Conservation (phyloP, 2,113 vertebrate genomes). For the Edolisoma coerulescens region DNA sequence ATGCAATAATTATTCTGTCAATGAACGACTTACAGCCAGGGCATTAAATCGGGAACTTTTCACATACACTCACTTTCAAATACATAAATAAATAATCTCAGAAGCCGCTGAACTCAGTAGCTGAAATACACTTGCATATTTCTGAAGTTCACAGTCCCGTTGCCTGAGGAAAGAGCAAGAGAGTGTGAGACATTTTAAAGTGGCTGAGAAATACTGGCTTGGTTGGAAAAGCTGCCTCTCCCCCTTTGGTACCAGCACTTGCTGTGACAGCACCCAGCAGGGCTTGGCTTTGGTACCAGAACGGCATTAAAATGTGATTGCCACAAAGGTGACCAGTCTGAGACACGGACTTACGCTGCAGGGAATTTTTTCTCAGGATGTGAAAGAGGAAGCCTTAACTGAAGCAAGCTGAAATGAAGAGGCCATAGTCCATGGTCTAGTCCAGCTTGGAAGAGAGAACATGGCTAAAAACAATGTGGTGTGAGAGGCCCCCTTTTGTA, state of each 20-base stretch:
- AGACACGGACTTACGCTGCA: background rate
- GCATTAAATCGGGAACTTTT: background rate
- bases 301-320: background rate
- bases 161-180: background rate
- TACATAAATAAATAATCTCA: constrained; percentile 28
- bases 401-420: background rate
- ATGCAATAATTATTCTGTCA: background rate
- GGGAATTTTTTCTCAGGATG: background rate
- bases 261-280: background rate
- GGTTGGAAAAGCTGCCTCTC: background rate
- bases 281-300: background rate
- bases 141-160: background rate
- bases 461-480: background rate
- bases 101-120: background rate
- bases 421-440: rapidly evolving
- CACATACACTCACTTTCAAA: background rate
- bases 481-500: background rate
- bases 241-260: background rate
- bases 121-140: background rate
- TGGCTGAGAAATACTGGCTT: background rate
- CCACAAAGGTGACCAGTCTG: background rate
- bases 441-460: background rate
- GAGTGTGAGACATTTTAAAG: background rate
- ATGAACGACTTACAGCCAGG: background rate
- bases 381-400: background rate